Percentiles rank a stretch among this genome's conserved stretches.
phyloP scores from a whole-genome alignment of 2,888 invertebrate species.

The Lagria hirta region DNA sequence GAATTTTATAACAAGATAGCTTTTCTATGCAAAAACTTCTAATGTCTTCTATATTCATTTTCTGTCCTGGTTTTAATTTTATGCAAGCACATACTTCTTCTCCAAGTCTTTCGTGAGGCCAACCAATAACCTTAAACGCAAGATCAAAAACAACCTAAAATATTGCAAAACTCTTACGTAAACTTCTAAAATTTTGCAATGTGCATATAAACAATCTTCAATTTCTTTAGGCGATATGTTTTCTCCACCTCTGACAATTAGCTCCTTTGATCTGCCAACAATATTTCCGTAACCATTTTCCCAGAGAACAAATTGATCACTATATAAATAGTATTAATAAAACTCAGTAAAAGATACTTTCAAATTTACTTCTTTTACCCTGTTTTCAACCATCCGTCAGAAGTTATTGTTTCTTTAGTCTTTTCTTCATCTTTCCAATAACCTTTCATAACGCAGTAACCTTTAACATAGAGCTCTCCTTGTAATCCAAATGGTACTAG shows the following conservation, averaged over 20 bases:
- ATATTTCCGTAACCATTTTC: conserved; percentile 71
- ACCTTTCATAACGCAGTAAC: conserved; percentile 74
- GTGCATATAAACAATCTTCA: conserved; percentile 73
- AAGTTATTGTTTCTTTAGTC: conserved; percentile 66
- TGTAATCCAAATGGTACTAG: conserved; percentile 68
- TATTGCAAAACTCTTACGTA: conserved; percentile 61
- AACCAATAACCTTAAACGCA: conserved; percentile 66
- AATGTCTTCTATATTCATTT: conserved; percentile 62
- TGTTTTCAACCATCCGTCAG: conserved; percentile 58
- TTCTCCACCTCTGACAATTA: conserved; percentile 80
- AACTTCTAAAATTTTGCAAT: conserved; percentile 72
- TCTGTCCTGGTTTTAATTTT: conserved; percentile 58
- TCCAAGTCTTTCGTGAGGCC: conserved; percentile 73
- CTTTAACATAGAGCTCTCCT: conserved; percentile 76
- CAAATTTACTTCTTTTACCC: conserved; percentile 60
- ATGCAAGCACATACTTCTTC: conserved; percentile 76
- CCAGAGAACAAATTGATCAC: conserved; percentile 69
- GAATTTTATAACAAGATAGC: conserved; percentile 81
- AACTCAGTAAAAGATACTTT: background rate
- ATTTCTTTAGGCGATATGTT: conserved; percentile 84
- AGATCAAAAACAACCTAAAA: too few species aligned
- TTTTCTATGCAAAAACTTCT: conserved; percentile 65
- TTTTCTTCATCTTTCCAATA: conserved; percentile 81
- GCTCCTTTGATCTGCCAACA: conserved; percentile 75
- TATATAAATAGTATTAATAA: conserved; percentile 45